These are phyloP conservation scores for Cloeon dipterum DNA, from an alignment of 2,888 invertebrate species.

Conservation along the genomic window DNA sequence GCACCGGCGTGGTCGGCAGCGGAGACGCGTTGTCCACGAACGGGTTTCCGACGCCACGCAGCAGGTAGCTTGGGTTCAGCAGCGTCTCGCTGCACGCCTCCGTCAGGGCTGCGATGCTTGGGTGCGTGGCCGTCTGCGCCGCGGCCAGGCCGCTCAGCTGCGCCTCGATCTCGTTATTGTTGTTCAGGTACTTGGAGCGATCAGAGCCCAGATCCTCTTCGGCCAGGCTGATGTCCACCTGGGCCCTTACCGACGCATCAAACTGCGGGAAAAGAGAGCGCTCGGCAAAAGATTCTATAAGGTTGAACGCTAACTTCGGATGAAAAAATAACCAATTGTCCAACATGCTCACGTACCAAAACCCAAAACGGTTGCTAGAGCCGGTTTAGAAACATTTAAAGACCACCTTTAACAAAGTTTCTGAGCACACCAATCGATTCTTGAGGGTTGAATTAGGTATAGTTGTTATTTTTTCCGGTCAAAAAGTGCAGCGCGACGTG, in stretches of 20 bases:
- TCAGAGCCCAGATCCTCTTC: background rate
- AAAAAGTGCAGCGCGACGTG: no score
- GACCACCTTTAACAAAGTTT: no score
- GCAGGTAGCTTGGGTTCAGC: constrained; percentile 50
- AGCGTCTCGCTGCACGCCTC: constrained; percentile 62
- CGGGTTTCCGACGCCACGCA: constrained; percentile 48
- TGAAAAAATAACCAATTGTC: no score
- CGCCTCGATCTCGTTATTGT: constrained; percentile 19
- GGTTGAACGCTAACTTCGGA: no score
- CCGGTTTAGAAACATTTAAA: no score
- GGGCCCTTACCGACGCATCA: constrained; percentile 65
- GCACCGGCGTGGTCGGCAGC: background rate
- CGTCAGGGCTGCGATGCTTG: constrained; percentile 45
- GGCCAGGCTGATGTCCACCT: constrained; percentile 39
- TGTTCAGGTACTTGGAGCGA: constrained; percentile 11
- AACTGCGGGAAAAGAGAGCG: no score
- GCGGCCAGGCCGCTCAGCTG: constrained; percentile 20
- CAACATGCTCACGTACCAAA: no score
- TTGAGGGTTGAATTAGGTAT: no score
- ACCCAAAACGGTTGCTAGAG: no score
- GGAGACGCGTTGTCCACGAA: constrained; percentile 20
- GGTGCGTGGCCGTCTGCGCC: constrained; percentile 19
- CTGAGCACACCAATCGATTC: no score
- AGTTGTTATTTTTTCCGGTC: no score
- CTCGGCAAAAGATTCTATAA: no score